A percentile compares a stretch with the other conserved stretches of the same genome.
These are phyloP conservation scores for Silurus aristotelis DNA, from an alignment of 2,797 vertebrate species.

Conservation along the genomic window DNA sequence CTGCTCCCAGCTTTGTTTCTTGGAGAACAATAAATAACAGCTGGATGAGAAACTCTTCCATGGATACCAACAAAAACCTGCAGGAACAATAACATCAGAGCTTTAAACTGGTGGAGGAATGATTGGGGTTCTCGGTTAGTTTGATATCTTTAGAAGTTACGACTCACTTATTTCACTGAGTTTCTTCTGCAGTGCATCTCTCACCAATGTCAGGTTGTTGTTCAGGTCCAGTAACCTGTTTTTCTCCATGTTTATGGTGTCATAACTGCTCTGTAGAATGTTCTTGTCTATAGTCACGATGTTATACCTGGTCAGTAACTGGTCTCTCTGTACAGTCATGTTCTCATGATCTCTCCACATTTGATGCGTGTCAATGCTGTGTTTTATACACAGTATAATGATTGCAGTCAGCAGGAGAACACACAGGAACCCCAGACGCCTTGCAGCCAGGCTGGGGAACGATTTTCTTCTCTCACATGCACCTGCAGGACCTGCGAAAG, in stretches of 20 bases:
- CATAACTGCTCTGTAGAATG: neutral
- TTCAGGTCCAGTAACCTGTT: neutral
- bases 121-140: neutral
- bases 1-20: neutral
- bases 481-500: constrained; percentile 26
- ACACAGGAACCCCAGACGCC: constrained; percentile 48
- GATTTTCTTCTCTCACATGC: constrained; percentile 9
- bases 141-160: neutral
- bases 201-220: neutral
- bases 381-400: constrained; percentile 14
- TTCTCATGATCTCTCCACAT: neutral
- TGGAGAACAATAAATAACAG: constrained; percentile 12
- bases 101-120: neutral
- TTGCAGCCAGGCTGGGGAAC: neutral
- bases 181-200: neutral
- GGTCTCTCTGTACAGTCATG: constrained; percentile 8
- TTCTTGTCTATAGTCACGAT: neutral
- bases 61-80: neutral
- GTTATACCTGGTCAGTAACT: neutral
- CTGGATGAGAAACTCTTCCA: constrained; percentile 4
- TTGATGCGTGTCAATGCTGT: neutral
- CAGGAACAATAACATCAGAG: neutral
- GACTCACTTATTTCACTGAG: neutral
- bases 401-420: constrained; percentile 32
- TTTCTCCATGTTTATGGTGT: neutral